Evolutionary conservation across 2,888 invertebrate species (phyloP).

Genomic region (Drosophila lacicola): DNA sequence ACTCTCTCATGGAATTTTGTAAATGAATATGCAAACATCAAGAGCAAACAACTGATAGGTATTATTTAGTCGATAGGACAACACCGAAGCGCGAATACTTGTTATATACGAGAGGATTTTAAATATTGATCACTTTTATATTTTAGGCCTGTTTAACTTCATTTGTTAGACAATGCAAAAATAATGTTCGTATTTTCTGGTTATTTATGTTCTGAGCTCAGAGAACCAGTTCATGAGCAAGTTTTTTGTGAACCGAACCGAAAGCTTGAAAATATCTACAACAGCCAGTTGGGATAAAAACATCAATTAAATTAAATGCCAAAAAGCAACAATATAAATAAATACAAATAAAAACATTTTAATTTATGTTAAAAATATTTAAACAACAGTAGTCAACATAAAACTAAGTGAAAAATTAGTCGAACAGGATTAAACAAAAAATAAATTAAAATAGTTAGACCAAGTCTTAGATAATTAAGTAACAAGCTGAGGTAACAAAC

Average conservation of each 20-base stretch:
- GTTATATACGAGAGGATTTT: neutral
- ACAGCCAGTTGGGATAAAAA: neutral
- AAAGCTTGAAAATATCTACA: neutral
- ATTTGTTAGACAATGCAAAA: too few species aligned
- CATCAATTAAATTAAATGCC: neutral
- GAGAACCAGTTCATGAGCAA: constrained; percentile 20
- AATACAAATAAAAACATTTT: neutral
- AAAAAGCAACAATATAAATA: neutral
- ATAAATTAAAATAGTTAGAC: too few species aligned
- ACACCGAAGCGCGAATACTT: constrained; percentile 22
- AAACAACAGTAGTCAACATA: too few species aligned
- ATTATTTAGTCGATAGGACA: neutral
- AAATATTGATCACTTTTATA: neutral
- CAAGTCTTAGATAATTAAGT: too few species aligned
- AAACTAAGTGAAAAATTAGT: too few species aligned
- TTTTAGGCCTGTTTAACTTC: too few species aligned
- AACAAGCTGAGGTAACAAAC: neutral
- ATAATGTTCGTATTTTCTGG: neutral
- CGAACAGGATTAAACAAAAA: too few species aligned
- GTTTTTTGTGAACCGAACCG: neutral
- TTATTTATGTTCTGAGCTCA: neutral
- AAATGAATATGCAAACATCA: constrained; percentile 33
- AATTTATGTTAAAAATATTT: neutral
- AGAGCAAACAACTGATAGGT: constrained; percentile 22
- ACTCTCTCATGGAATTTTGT: constrained; percentile 29